phyloP scores from a whole-genome alignment of 1,140 invertebrate genomes.

The Oryctes rhinoceros region DNA sequence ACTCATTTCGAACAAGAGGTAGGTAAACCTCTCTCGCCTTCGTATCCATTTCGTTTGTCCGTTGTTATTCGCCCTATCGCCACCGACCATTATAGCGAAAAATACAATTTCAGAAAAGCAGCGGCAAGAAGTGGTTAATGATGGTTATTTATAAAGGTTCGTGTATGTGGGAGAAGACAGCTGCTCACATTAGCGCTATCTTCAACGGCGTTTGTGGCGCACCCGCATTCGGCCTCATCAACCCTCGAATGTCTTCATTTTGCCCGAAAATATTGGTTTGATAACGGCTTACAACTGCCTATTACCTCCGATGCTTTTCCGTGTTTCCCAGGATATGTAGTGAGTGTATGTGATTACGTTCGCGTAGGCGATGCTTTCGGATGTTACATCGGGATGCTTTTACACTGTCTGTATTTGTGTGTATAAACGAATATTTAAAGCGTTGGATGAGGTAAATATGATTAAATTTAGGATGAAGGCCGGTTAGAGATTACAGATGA shows the following conservation, averaged over 20 bases:
- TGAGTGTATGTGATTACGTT: no score
- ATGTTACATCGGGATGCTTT: no score
- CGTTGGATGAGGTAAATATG: no score
- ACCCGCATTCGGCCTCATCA: constrained; percentile 44
- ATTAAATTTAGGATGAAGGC: no score
- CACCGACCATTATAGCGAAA: constrained; percentile 35
- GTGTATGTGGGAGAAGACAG: constrained; percentile 46
- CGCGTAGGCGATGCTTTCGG: no score
- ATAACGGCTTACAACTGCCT: constrained; percentile 43
- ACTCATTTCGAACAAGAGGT: no score
- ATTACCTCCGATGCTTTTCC: neutral
- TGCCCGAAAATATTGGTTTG: constrained; percentile 43
- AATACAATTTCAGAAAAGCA: constrained; percentile 39
- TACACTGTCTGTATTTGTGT: no score
- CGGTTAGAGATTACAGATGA: no score
- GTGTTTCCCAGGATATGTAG: neutral
- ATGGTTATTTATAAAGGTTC: constrained; percentile 47
- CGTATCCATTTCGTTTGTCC: neutral
- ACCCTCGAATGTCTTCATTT: constrained; percentile 47
- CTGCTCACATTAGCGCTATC: constrained; percentile 47
- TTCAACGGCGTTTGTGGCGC: constrained; percentile 42
- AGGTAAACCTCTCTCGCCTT: no score
- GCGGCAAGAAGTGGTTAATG: constrained; percentile 45
- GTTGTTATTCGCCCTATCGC: constrained; percentile 12
- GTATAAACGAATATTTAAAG: no score